A percentile compares a stretch with the other conserved stretches of the same genome.
Evolutionary conservation across 1,140 invertebrate species (phyloP).

Genomic region (Rhynchophorus ferrugineus): DNA sequence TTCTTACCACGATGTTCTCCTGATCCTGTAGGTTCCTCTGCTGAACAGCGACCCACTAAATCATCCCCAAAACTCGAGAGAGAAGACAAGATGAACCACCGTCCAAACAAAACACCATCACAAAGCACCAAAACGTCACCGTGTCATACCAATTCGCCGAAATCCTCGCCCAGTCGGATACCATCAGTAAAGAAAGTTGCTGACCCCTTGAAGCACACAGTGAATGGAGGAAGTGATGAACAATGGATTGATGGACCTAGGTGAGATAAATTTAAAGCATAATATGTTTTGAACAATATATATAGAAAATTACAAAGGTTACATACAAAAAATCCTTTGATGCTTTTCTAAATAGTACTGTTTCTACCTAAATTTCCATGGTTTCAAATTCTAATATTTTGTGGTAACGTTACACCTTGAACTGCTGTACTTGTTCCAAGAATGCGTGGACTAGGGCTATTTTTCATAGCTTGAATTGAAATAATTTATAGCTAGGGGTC

Average conservation of each 20-base stretch:
- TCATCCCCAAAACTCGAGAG: constrained; percentile 37
- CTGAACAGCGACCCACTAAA: constrained; percentile 55
- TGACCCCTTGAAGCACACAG: constrained; percentile 29
- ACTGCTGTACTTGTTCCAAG: too few species aligned
- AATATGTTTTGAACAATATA: too few species aligned
- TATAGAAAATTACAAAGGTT: too few species aligned
- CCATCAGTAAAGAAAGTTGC: constrained; percentile 40
- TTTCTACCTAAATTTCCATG: too few species aligned
- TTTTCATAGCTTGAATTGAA: too few species aligned
- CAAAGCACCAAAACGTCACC: constrained; percentile 37
- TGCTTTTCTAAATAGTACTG: too few species aligned
- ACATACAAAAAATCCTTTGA: too few species aligned
- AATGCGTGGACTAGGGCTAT: too few species aligned
- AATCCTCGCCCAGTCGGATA: constrained; percentile 52
- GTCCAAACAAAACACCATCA: constrained; percentile 30
- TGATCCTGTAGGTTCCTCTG: constrained; percentile 55
- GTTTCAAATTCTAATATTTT: too few species aligned
- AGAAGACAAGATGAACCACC: constrained; percentile 55
- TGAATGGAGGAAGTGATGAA: constrained; percentile 61
- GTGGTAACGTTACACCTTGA: too few species aligned
- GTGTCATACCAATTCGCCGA: constrained; percentile 43
- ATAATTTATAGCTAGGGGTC: too few species aligned
- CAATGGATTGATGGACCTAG: constrained; percentile 94
- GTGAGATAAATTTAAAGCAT: constrained; percentile 63
- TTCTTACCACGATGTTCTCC: too few species aligned